Evolutionary conservation across 2,113 vertebrate genomes (phyloP).

Genomic region (Ammodytes dubius): DNA sequence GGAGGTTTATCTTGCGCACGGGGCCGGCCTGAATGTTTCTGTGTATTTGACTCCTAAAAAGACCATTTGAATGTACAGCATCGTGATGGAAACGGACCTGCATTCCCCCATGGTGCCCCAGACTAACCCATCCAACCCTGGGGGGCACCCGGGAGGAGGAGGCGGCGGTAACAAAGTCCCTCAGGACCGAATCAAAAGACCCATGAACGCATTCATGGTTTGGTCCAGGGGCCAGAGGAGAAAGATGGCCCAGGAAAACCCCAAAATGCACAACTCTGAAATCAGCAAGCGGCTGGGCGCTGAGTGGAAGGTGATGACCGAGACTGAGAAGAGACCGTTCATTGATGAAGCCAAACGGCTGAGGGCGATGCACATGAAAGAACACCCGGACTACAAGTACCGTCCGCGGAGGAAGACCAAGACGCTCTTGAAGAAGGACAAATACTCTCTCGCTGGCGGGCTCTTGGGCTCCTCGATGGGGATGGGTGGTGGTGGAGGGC

Average conservation of each 20-base stretch:
- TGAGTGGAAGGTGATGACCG: slow-evolving; percentile 96
- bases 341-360: slow-evolving; percentile 98
- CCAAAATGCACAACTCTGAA: slow-evolving; percentile 92
- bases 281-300: slow-evolving; percentile 91
- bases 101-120: slow-evolving; percentile 93
- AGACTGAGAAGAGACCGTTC: slow-evolving; percentile 97
- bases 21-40: slow-evolving; percentile 78
- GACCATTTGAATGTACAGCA: slow-evolving; percentile 96
- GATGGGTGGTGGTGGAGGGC: slow-evolving; percentile 89
- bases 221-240: slow-evolving; percentile 91
- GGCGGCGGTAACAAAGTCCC: slow-evolving; percentile 90
- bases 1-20: slow-evolving; percentile 34
- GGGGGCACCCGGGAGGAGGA: slow-evolving; percentile 89
- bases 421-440: slow-evolving; percentile 98
- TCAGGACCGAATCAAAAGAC: slow-evolving; percentile 93
- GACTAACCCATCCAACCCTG: slow-evolving; percentile 91
- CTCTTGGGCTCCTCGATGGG: slow-evolving; percentile 86
- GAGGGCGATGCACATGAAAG: slow-evolving; percentile 98
- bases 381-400: slow-evolving; percentile 99
- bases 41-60: slow-evolving; percentile 77
- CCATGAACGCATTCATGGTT: slow-evolving; percentile 94
- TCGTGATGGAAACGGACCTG: slow-evolving; percentile 99
- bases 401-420: slow-evolving; percentile 97
- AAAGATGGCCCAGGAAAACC: slow-evolving; percentile 92
- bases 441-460: slow-evolving; percentile 93